Conservation (phyloP, 1,140 invertebrate species). For the Drosophila athabasca region DNA sequence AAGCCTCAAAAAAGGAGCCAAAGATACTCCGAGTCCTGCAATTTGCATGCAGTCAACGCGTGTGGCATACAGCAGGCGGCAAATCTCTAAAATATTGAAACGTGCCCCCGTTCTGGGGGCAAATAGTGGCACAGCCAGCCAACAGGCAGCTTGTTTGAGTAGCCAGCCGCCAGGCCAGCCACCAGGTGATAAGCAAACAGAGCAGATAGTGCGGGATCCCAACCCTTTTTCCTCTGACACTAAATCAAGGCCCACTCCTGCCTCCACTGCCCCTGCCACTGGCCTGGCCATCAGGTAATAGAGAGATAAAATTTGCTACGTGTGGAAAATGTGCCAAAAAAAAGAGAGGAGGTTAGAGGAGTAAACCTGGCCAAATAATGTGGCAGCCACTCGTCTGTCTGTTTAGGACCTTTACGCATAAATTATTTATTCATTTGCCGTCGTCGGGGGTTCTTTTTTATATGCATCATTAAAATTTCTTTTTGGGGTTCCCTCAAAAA, state of each 20-base stretch:
- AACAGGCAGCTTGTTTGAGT: slow-evolving; percentile 9
- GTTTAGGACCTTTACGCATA: slow-evolving; percentile 60
- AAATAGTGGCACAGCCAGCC: slow-evolving; percentile 47
- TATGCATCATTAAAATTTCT: slow-evolving; percentile 70
- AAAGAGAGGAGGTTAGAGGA: slow-evolving; percentile 20
- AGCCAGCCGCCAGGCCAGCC: background rate
- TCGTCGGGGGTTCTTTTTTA: slow-evolving; percentile 54
- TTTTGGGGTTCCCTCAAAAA: slow-evolving; percentile 28
- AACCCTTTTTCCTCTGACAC: slow-evolving; percentile 35
- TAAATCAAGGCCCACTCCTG: slow-evolving; percentile 26
- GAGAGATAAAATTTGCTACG: slow-evolving; percentile 78
- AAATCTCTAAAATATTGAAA: slow-evolving; percentile 50
- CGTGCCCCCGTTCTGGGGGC: slow-evolving; percentile 60
- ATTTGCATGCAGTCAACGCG: slow-evolving; percentile 48
- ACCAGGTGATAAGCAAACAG: slow-evolving; percentile 75
- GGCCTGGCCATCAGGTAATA: slow-evolving; percentile 55
- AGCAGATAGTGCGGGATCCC: slow-evolving; percentile 1
- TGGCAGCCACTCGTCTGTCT: slow-evolving; percentile 23
- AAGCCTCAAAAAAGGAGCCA: background rate
- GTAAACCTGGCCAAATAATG: slow-evolving; percentile 58
- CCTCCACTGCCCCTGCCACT: background rate
- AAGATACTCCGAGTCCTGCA: slow-evolving; percentile 10
- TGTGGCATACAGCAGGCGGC: slow-evolving; percentile 6
- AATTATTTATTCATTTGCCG: slow-evolving; percentile 79
- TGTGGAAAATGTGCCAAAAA: slow-evolving; percentile 51